Conservation (phyloP, 2,797 vertebrate genomes). For the Lepus oiostolus region DNA sequence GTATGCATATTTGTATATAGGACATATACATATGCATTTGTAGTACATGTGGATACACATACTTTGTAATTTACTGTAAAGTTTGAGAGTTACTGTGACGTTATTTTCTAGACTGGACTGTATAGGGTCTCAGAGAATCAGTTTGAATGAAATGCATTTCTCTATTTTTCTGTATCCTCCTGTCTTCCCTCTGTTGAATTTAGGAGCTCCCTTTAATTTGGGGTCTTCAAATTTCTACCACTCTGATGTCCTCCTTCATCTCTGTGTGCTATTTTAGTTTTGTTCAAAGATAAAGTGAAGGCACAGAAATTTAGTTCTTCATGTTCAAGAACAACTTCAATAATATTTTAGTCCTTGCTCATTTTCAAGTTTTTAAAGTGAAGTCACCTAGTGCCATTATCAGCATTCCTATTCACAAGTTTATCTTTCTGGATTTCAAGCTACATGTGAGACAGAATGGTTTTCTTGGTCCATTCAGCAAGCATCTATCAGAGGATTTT, state of each 20-base stretch:
- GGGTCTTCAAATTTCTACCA: not conserved
- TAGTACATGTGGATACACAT: too few species aligned
- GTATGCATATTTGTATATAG: not conserved
- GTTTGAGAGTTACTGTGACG: not conserved
- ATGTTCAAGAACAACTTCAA: not conserved
- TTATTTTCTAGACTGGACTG: not conserved
- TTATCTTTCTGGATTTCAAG: not conserved
- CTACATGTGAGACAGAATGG: not conserved
- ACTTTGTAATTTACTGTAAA: not conserved
- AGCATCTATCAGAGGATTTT: not conserved
- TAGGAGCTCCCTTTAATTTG: not conserved
- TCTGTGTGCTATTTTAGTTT: not conserved
- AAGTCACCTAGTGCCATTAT: not conserved
- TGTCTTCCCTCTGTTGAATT: not conserved
- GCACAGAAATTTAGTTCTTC: not conserved
- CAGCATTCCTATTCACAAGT: not conserved
- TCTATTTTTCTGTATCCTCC: not conserved
- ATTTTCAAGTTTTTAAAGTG: not conserved
- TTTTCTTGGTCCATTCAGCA: not conserved
- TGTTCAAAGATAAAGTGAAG: not conserved
- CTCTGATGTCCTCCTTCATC: not conserved
- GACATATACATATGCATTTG: not conserved
- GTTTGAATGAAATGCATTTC: not conserved
- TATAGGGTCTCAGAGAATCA: not conserved
- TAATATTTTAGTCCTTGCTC: not conserved